phyloP scores from a whole-genome alignment of 2,113 vertebrate genomes.

The Salvelinus namaycush region DNA sequence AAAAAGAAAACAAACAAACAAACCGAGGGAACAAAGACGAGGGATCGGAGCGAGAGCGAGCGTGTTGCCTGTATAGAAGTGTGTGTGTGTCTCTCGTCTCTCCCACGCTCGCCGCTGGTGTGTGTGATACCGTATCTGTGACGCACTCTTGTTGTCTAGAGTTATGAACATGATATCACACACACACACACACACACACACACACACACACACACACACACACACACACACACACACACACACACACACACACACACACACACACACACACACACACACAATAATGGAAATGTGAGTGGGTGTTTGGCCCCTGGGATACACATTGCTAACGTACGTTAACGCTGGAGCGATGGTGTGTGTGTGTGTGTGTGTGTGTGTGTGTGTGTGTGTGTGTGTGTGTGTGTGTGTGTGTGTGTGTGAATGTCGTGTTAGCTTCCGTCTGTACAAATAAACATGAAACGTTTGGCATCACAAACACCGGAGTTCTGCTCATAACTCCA shows the following conservation, averaged over 20 bases:
- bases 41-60: slow-evolving; percentile 2
- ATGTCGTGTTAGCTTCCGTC: slow-evolving; percentile 41
- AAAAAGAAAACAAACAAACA: slow-evolving; percentile 38
- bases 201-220: slow-evolving; percentile 25
- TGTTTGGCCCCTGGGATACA: slow-evolving; percentile 31
- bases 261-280: slow-evolving; percentile 31
- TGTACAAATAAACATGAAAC: slow-evolving; percentile 53
- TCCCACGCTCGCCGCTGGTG: slow-evolving; percentile 21
- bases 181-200: slow-evolving; percentile 22
- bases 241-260: slow-evolving; percentile 34
- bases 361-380: too few species aligned
- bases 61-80: too few species aligned
- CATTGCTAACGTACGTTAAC: slow-evolving; percentile 4
- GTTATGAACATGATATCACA: slow-evolving; percentile 10
- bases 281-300: slow-evolving; percentile 34
- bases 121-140: slow-evolving; percentile 16
- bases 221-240: slow-evolving; percentile 24
- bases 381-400: slow-evolving; percentile 26
- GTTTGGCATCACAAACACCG: slow-evolving; percentile 35
- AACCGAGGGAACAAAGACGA: slow-evolving; percentile 15
- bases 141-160: slow-evolving; percentile 19
- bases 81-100: not conserved
- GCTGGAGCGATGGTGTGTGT: slow-evolving; percentile 26
- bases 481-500: slow-evolving; percentile 34
- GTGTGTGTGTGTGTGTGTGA: slow-evolving; percentile 16